phyloP scores from a whole-genome alignment of 2,888 invertebrate genomes.

The Dascillus cervinus region DNA sequence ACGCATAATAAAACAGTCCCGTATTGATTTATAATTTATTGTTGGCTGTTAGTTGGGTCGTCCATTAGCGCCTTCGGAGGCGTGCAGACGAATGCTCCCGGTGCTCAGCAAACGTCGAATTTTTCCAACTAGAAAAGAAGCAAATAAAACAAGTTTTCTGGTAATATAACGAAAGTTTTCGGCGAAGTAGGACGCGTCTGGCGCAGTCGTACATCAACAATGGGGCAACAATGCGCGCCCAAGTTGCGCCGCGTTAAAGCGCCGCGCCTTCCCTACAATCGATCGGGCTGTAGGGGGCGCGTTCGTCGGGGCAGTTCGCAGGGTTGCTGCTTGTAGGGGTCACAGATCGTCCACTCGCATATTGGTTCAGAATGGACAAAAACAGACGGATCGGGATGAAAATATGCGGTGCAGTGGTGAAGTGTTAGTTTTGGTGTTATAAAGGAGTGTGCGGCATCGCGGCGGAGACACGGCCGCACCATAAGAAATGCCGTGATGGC shows the following conservation, averaged over 20 bases:
- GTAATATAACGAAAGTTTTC: slow-evolving; percentile 13
- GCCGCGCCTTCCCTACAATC: slow-evolving; percentile 42
- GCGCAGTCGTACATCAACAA: slow-evolving; percentile 15
- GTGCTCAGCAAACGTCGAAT: too few relatives aligned
- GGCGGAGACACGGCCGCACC: slow-evolving; percentile 45
- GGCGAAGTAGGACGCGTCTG: slow-evolving; percentile 16
- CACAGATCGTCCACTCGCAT: slow-evolving; percentile 34
- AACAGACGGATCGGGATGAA: slow-evolving; percentile 34
- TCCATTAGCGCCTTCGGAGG: too few relatives aligned
- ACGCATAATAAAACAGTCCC: too few relatives aligned
- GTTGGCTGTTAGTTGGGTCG: too few relatives aligned
- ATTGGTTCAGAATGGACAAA: slow-evolving; percentile 38
- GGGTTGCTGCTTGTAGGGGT: slow-evolving; percentile 39
- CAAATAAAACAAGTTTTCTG: slow-evolving; percentile 16
- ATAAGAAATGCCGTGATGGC: slow-evolving; percentile 65
- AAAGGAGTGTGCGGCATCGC: slow-evolving; percentile 26
- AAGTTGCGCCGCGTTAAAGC: slow-evolving; percentile 21
- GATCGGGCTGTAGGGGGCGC: slow-evolving; percentile 36
- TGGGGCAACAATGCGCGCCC: slow-evolving; percentile 18
- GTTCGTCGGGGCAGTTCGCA: slow-evolving; percentile 36
- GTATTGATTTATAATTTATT: too few relatives aligned
- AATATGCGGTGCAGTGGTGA: slow-evolving; percentile 32
- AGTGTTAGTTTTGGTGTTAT: slow-evolving; percentile 31
- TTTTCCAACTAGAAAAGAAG: too few relatives aligned
- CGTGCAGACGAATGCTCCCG: too few relatives aligned